Percentiles rank a stretch among this genome's conserved stretches.
phyloP scores from a whole-genome alignment of 2,888 invertebrate genomes.

The Pristionchus exspectatus region DNA sequence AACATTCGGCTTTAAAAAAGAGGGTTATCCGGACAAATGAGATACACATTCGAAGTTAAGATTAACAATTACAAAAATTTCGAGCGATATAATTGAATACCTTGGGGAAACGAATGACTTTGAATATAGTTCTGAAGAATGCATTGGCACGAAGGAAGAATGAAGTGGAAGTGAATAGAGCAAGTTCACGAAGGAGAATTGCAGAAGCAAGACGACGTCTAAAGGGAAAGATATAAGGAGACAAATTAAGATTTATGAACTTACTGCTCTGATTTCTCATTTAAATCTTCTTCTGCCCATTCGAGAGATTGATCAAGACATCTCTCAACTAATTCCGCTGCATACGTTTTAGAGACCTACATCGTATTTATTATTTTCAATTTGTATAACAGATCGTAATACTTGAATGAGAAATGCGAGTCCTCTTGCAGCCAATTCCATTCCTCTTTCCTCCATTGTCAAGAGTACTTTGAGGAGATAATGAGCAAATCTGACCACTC shows the following conservation, averaged over 20 bases:
- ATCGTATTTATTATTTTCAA: no score
- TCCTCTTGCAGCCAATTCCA: constrained; percentile 96
- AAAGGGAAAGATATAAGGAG: constrained; percentile 70
- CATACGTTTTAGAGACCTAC: constrained; percentile 87
- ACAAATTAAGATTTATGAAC: not conserved
- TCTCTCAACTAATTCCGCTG: constrained; percentile 96
- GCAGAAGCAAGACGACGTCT: constrained; percentile 72
- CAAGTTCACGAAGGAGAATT: constrained; percentile 91
- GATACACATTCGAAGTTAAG: not conserved
- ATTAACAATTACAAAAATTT: no score
- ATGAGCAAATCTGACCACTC: constrained; percentile 63
- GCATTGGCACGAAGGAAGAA: constrained; percentile 85
- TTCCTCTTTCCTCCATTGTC: constrained; percentile 83
- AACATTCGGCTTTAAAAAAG: not conserved
- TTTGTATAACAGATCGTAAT: constrained; percentile 53
- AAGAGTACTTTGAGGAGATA: constrained; percentile 64
- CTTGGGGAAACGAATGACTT: constrained; percentile 73
- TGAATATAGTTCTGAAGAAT: constrained; percentile 80
- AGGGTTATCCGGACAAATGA: not conserved
- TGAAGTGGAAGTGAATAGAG: constrained; percentile 95
- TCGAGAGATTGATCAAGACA: constrained; percentile 96
- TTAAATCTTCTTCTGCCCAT: constrained; percentile 88
- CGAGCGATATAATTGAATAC: constrained; percentile 58
- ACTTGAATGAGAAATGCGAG: constrained; percentile 91
- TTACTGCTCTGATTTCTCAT: not conserved